Conservation (phyloP, 2,797 vertebrate species). For the Champsocephalus esox region DNA sequence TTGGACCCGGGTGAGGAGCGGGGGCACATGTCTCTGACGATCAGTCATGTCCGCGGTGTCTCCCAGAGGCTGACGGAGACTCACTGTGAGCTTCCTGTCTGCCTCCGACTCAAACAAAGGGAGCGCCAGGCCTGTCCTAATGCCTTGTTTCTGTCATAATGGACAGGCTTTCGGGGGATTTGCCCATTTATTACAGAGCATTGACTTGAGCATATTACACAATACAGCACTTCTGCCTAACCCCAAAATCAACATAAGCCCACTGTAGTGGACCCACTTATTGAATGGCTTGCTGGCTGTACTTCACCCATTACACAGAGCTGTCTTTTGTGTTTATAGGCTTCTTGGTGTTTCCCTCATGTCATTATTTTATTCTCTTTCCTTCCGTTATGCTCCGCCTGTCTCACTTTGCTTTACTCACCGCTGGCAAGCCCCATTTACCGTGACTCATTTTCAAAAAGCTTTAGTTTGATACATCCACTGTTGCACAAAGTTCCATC, state of each 20-base stretch:
- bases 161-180: conserved; percentile 74
- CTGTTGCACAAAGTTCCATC: conserved; percentile 43
- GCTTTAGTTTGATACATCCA: conserved; percentile 51
- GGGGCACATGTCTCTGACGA: conserved; percentile 52
- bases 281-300: conserved; percentile 42
- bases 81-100: conserved; percentile 45
- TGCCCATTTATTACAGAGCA: conserved; percentile 75
- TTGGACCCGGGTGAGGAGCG: conserved; percentile 16
- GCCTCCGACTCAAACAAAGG: conserved; percentile 57
- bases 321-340: conserved; percentile 49
- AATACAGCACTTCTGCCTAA: conserved; percentile 62
- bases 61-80: conserved; percentile 57
- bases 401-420: conserved; percentile 60
- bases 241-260: conserved; percentile 68
- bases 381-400: conserved; percentile 43
- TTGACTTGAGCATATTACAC: conserved; percentile 77
- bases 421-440: conserved; percentile 47
- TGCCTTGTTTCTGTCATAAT: conserved; percentile 74
- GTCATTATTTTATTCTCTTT: conserved; percentile 49
- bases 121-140: conserved; percentile 56
- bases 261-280: conserved; percentile 62
- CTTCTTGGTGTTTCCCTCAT: conserved; percentile 34
- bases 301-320: conserved; percentile 27
- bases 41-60: conserved; percentile 52
- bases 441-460: conserved; percentile 63